phyloP scores from a whole-genome alignment of 2,797 vertebrate species.

The Galaxias olidus region DNA sequence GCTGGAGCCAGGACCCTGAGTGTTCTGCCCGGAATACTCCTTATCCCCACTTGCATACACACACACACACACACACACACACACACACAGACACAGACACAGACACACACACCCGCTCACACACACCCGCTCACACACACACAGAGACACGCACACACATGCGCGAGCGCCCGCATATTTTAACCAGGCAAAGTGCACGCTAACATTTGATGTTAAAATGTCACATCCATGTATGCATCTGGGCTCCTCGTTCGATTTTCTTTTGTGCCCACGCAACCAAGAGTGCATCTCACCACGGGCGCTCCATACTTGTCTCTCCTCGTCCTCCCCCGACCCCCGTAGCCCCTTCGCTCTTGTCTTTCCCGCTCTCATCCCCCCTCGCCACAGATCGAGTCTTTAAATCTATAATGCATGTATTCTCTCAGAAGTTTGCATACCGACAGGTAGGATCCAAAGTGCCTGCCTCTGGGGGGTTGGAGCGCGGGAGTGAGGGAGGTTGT shows the following conservation, averaged over 20 bases:
- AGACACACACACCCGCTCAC: no score
- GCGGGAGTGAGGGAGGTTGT: not conserved
- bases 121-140: no score
- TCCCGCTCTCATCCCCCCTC: no score
- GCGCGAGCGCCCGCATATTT: conserved; percentile 10
- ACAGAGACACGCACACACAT: no score
- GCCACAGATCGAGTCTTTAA: conserved; percentile 15
- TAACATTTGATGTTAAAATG: conserved; percentile 38
- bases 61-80: no score
- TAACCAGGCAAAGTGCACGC: conserved; percentile 19
- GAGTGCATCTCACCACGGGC: not conserved
- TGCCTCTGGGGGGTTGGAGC: not conserved
- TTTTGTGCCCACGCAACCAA: no score
- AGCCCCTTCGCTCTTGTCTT: not conserved
- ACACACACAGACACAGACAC: no score
- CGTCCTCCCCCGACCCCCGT: conserved; percentile 6
- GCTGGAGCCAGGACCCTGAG: not conserved
- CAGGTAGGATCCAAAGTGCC: conserved; percentile 11
- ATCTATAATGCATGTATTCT: conserved; percentile 41
- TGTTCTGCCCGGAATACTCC: not conserved
- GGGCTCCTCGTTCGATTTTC: not conserved
- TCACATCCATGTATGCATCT: conserved; percentile 14
- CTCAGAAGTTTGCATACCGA: conserved; percentile 10
- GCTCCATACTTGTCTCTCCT: not conserved
- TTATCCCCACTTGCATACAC: not conserved